Evolutionary conservation across 2,888 invertebrate species (phyloP).

Genomic region (Leptothorax acervorum): DNA sequence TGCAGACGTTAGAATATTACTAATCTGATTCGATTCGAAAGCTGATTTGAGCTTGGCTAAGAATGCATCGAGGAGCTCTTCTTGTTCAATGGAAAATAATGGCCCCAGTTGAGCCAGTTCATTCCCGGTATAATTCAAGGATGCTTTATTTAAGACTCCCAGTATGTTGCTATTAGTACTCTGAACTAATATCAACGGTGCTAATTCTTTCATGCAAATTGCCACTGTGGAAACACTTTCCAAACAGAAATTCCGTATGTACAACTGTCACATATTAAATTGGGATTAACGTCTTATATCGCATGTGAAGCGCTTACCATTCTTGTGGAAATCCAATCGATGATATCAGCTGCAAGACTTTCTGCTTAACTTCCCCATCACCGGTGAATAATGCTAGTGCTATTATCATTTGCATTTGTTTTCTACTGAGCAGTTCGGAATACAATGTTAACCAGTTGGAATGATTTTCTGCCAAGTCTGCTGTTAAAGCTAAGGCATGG

Average conservation of each 20-base stretch:
- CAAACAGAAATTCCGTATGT: constrained; percentile 49
- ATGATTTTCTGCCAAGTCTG: constrained; percentile 85
- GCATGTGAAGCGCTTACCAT: constrained; percentile 77
- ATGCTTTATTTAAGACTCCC: constrained; percentile 49
- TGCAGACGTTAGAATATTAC: constrained; percentile 88
- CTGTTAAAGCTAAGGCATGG: constrained; percentile 86
- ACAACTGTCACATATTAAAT: constrained; percentile 3
- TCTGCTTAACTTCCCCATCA: constrained; percentile 84
- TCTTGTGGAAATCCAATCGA: constrained; percentile 83
- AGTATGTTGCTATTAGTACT: constrained; percentile 57
- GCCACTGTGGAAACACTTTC: constrained; percentile 77
- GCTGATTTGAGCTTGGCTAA: constrained; percentile 86
- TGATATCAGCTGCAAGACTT: constrained; percentile 84
- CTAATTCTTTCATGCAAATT: constrained; percentile 81
- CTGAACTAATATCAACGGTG: constrained; percentile 82
- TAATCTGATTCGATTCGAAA: constrained; percentile 86
- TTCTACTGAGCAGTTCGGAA: constrained; percentile 84
- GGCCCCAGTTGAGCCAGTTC: constrained; percentile 83
- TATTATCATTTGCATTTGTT: constrained; percentile 86
- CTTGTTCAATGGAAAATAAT: constrained; percentile 85
- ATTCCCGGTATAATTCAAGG: constrained; percentile 46
- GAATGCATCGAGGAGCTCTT: constrained; percentile 86
- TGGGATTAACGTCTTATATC: background rate
- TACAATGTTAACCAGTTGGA: constrained; percentile 85
- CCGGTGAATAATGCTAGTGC: constrained; percentile 86